Evolutionary conservation across 2,888 invertebrate species (phyloP).

Genomic region (Chrysodeixis includens): DNA sequence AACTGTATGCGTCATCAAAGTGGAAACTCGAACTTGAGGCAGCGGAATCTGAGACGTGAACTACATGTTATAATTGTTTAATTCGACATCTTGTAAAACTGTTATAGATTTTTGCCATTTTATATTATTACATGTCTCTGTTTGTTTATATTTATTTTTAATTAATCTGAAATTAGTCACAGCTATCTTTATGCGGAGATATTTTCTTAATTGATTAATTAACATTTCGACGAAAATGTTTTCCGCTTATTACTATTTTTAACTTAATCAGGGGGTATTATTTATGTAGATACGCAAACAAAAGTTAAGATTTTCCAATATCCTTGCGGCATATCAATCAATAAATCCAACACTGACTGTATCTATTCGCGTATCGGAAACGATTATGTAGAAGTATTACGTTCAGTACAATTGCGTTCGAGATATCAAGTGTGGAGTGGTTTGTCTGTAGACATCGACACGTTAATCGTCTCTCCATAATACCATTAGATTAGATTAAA

Average conservation of each 20-base stretch:
- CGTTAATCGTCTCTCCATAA: constrained; percentile 32
- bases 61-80: constrained; percentile 19
- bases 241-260: too few relatives aligned
- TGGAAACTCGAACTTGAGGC: constrained; percentile 63
- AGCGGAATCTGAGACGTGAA: constrained; percentile 48
- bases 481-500: constrained; percentile 44
- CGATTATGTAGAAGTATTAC: constrained; percentile 25
- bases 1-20: constrained; percentile 63
- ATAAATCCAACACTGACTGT: not conserved
- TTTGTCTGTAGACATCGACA: constrained; percentile 29
- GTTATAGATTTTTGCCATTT: not conserved
- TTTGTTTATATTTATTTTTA: too few relatives aligned
- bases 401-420: constrained; percentile 28
- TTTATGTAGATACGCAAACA: too few relatives aligned
- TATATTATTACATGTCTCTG: not conserved
- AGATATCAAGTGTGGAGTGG: constrained; percentile 32
- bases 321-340: constrained; percentile 16
- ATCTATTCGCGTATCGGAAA: constrained; percentile 23
- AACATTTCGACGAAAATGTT: too few relatives aligned
- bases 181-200: too few relatives aligned
- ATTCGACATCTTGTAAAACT: constrained; percentile 15
- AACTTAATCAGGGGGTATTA: too few relatives aligned
- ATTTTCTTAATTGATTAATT: too few relatives aligned
- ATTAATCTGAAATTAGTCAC: too few relatives aligned
- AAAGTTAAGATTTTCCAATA: constrained; percentile 25